Conservation (phyloP, 1,140 invertebrate genomes). For the Formica selysi region DNA sequence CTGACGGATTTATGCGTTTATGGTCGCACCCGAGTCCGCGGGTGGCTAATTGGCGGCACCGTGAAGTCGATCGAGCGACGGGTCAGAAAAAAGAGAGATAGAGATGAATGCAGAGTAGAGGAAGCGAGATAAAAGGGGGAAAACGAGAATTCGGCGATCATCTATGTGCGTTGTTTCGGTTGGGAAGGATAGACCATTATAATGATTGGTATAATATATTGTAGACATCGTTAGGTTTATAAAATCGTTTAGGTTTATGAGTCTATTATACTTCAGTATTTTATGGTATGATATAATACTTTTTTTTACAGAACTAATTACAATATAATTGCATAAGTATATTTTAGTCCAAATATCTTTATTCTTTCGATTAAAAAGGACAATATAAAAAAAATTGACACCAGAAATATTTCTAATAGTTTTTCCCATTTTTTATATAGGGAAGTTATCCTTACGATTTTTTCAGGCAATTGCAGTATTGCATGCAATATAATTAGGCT, state of each 20-base stretch:
- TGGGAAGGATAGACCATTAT: constrained; percentile 23
- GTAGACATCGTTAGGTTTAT: constrained; percentile 5
- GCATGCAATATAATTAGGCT: background rate
- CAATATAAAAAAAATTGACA: background rate
- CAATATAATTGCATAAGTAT: background rate
- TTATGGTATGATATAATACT: background rate
- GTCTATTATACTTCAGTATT: background rate
- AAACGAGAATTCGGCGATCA: background rate
- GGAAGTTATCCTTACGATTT: background rate
- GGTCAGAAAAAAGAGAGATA: background rate
- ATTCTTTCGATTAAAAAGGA: background rate
- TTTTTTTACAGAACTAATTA: background rate
- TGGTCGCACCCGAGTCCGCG: constrained; percentile 56
- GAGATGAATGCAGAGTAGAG: background rate
- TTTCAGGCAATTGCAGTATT: background rate
- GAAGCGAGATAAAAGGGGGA: background rate
- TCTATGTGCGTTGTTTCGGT: background rate
- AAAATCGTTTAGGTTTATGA: background rate
- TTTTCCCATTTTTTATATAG: background rate
- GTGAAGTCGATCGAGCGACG: constrained; percentile 48
- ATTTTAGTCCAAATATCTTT: background rate
- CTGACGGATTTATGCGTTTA: constrained; percentile 77
- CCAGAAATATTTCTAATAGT: no score
- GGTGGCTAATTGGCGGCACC: constrained; percentile 76
- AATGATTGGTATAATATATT: constrained; percentile 65